A percentile compares a stretch with the other conserved stretches of the same genome.
phyloP scores from a whole-genome alignment of 2,888 invertebrate species.

The Palloptera scutellata region DNA sequence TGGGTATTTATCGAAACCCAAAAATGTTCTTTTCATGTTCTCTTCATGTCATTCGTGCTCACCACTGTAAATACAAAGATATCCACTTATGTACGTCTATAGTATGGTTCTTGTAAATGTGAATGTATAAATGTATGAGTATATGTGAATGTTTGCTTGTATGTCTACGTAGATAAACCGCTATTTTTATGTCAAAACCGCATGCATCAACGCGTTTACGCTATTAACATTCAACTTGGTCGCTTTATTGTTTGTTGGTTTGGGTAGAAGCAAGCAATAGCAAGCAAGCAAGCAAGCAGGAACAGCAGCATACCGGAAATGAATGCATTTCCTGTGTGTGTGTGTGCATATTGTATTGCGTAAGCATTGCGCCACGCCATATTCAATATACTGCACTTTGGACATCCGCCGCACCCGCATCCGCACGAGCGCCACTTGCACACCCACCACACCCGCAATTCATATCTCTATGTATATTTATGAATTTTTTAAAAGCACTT shows the following conservation, averaged over 20 bases:
- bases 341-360: neutral
- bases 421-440: neutral
- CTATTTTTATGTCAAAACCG: neutral
- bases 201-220: conserved; percentile 17
- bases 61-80: no score
- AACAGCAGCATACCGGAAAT: conserved; percentile 22
- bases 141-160: conserved; percentile 22
- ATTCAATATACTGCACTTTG: no score
- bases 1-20: no score
- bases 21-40: no score
- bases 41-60: no score
- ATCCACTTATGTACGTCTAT: conserved; percentile 5
- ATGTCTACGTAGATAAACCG: neutral
- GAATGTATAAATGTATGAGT: conserved; percentile 14
- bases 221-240: neutral
- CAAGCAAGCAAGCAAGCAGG: no score
- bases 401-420: no score
- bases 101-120: no score
- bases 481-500: conserved; percentile 27
- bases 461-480: conserved; percentile 15
- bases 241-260: neutral
- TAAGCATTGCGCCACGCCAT: no score
- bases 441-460: neutral
- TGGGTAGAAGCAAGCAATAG: neutral
- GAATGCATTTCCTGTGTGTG: conserved; percentile 16